Percentiles rank a stretch among this genome's conserved stretches.
Evolutionary conservation across 35 echinoderm and acorn worm genomes (phyloP).

Genomic region (Apostichopus parvimensis): DNA sequence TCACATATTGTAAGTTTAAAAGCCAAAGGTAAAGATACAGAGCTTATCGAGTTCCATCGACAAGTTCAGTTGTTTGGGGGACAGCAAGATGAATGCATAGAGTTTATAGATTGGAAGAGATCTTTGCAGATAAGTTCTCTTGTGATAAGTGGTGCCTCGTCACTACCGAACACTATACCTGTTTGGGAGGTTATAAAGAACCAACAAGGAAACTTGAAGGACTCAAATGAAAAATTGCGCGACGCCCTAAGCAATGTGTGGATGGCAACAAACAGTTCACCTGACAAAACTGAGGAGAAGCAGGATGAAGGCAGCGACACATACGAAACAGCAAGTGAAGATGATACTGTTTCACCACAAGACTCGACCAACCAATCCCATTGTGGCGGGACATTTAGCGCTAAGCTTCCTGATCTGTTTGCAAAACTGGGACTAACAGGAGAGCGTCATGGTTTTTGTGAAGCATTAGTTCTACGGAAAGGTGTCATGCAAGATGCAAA

Average conservation of each 20-base stretch:
- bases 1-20: neutral
- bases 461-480: neutral
- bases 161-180: neutral
- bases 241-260: neutral
- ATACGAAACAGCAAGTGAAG: slow-evolving; percentile 13
- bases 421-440: neutral
- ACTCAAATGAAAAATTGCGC: neutral
- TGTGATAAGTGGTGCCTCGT: neutral
- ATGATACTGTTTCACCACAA: neutral
- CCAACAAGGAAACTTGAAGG: neutral
- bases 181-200: neutral
- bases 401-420: neutral
- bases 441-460: neutral
- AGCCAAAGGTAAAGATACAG: neutral
- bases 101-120: neutral
- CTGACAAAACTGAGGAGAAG: too few relatives aligned
- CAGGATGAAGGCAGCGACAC: neutral
- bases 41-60: neutral
- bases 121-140: neutral
- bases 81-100: too few relatives aligned
- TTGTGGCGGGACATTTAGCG: neutral
- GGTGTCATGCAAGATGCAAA: neutral
- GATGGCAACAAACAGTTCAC: too few relatives aligned
- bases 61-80: neutral
- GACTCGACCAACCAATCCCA: neutral